A percentile compares a stretch with the other conserved stretches of the same genome.
Evolutionary conservation across 1,140 invertebrate genomes (phyloP).

Genomic region (Parasteatoda tepidariorum): DNA sequence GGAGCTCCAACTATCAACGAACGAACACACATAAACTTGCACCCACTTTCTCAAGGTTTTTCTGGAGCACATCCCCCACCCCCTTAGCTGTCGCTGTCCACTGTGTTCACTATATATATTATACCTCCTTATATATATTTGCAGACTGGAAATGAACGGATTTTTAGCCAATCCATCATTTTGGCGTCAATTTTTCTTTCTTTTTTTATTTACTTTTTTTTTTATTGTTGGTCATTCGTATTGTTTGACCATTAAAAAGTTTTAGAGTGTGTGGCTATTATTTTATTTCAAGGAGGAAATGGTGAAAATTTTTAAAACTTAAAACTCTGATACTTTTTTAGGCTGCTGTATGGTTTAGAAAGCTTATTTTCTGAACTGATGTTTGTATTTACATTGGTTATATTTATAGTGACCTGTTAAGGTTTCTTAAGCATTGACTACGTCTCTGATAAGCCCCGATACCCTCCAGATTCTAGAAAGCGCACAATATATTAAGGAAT

Average conservation of each 20-base stretch:
- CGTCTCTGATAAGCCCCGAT: too few species aligned
- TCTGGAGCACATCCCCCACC: not conserved
- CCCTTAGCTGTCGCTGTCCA: constrained; percentile 1
- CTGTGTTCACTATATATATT: constrained; percentile 52
- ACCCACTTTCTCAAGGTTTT: constrained; percentile 41
- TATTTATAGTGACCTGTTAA: too few species aligned
- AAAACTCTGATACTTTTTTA: too few species aligned
- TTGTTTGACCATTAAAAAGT: not conserved
- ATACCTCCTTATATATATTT: constrained; percentile 45
- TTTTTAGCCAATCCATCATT: constrained; percentile 53
- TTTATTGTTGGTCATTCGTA: not conserved
- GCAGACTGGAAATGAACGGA: constrained; percentile 50
- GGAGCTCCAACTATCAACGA: constrained; percentile 56
- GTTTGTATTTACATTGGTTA: too few species aligned
- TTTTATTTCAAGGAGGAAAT: too few species aligned
- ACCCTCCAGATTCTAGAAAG: too few species aligned
- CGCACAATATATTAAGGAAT: too few species aligned
- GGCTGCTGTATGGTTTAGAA: too few species aligned
- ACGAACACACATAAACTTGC: constrained; percentile 55
- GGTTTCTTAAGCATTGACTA: too few species aligned
- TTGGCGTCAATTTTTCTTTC: constrained; percentile 14
- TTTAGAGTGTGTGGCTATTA: too few species aligned
- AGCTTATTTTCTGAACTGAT: too few species aligned
- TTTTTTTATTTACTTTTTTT: not conserved
- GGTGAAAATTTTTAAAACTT: too few species aligned